Base-by-base conservation (phyloP, 2,797 vertebrate genomes). In the Cheracebus regulus region DNA sequence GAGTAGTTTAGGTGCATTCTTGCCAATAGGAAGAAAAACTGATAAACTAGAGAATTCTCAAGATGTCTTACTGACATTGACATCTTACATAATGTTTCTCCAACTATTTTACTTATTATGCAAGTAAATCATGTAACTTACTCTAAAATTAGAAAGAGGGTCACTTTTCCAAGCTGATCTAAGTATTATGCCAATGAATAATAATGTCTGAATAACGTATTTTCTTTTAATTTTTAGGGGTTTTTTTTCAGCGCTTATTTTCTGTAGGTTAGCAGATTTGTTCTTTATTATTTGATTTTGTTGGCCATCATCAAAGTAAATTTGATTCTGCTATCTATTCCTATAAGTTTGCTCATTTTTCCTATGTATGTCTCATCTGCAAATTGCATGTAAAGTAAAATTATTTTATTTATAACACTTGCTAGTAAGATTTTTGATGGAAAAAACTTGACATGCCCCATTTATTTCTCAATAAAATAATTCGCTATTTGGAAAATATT, bases 1-100 rank as follows among this genome's bases (percentile, higher is more conserved):
- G 1, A 90, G 93, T 55, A 87, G 70, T 48, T 87, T 78, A 70
- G 17, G 19, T 70, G 2, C 36, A 78, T 14, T 64, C 3, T 22
- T 92, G 22, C n/a, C 13, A 72, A 95, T 87, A 88, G 39, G 28
- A 84, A 95, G 39, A 95, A 86, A 79, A 91, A 57, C 9, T 20
- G 15, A 84, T 41, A 58, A 67, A 81, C 4, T 73, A 82, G 30
- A 93, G 7, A 83, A 75, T 93, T 39, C 15, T 92, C 15, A 88
- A 84, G n/a, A 88, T 80, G 26, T 81, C 78, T 93, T 89, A 73
- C 22, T 50, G 57, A 87, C 3, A n/a, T 6, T 92, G n/a, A 75
- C 26, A 30, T 44, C 8, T 57, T 80, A 41, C 11, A 11, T 41
- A 52, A 19, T 20, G 52, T 57, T 78, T 87, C 20, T 41, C 22